Conservation (phyloP, 1,140 invertebrate species). For the Ptiloglossa arizonensis region DNA sequence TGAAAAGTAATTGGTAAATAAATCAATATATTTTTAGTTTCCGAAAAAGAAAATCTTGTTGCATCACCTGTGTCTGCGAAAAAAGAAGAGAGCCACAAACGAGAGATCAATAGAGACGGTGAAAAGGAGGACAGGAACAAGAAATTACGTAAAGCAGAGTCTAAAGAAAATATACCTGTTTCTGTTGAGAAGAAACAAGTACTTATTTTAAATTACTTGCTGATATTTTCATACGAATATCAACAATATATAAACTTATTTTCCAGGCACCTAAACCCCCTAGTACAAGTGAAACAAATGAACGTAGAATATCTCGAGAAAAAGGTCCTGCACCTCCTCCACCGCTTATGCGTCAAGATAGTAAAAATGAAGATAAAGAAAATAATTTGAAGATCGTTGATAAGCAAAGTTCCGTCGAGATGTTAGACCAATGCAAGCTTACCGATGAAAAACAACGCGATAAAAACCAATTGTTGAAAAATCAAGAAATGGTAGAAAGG, state of each 20-base stretch:
- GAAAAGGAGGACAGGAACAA: conserved; percentile 81
- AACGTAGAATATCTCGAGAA: conserved; percentile 79
- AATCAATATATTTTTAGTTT: conserved; percentile 62
- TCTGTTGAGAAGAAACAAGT: conserved; percentile 82
- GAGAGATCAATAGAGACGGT: conserved; percentile 80
- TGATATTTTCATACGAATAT: neutral
- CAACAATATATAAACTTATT: conserved; percentile 18
- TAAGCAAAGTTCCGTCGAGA: conserved; percentile 63
- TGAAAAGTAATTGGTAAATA: neutral
- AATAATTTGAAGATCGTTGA: conserved; percentile 63
- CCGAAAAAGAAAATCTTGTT: conserved; percentile 76
- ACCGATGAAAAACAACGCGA: conserved; percentile 44
- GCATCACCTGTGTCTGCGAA: conserved; percentile 71
- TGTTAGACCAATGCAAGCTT: conserved; percentile 39
- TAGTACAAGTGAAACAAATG: conserved; percentile 68
- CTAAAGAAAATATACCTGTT: conserved; percentile 77
- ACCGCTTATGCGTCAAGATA: conserved; percentile 76
- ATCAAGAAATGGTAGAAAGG: conserved; percentile 27
- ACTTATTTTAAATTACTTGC: conserved; percentile 49
- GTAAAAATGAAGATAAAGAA: conserved; percentile 72
- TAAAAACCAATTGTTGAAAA: conserved; percentile 20
- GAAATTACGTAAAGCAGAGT: conserved; percentile 81
- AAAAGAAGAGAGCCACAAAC: conserved; percentile 79
- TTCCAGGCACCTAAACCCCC: conserved; percentile 80
- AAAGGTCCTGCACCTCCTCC: conserved; percentile 83